phyloP scores from a whole-genome alignment of 1,140 invertebrate genomes.

The Tetramorium parvispinum region DNA sequence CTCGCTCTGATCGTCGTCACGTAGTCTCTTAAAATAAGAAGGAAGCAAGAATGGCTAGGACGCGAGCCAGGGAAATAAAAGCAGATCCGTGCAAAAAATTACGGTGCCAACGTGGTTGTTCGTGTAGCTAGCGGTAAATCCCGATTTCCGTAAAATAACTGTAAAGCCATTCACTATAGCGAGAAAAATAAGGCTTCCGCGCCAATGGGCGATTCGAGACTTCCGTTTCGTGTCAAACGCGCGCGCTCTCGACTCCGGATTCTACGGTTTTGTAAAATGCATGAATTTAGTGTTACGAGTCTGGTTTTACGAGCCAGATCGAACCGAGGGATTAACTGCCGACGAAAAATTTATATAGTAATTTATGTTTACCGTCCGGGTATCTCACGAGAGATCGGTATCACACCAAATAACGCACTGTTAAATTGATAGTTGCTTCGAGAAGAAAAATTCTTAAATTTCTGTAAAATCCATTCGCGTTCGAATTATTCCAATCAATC shows the following conservation, averaged over 20 bases:
- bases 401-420: neutral
- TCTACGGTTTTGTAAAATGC: constrained; percentile 37
- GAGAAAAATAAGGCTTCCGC: constrained; percentile 20
- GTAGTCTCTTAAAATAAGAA: constrained; percentile 14
- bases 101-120: neutral
- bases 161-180: constrained; percentile 27
- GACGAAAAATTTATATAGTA: constrained; percentile 8
- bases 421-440: neutral
- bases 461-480: neutral
- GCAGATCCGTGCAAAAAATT: constrained; percentile 16
- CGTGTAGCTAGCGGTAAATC: constrained; percentile 50
- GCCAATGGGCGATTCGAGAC: constrained; percentile 30
- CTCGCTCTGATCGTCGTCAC: constrained; percentile 13
- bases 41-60: neutral
- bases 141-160: constrained; percentile 63
- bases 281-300: constrained; percentile 1
- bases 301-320: neutral
- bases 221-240: constrained; percentile 27
- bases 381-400: neutral
- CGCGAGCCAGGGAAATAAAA: constrained; percentile 3
- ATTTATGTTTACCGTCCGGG: neutral
- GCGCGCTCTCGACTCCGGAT: neutral
- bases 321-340: neutral
- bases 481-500: neutral
- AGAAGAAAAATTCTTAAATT: neutral